Evolutionary conservation across 2,113 vertebrate species (phyloP), one percentile per base, ranked within the genome.

Genomic region (Ctenomys sociabilis): DNA sequence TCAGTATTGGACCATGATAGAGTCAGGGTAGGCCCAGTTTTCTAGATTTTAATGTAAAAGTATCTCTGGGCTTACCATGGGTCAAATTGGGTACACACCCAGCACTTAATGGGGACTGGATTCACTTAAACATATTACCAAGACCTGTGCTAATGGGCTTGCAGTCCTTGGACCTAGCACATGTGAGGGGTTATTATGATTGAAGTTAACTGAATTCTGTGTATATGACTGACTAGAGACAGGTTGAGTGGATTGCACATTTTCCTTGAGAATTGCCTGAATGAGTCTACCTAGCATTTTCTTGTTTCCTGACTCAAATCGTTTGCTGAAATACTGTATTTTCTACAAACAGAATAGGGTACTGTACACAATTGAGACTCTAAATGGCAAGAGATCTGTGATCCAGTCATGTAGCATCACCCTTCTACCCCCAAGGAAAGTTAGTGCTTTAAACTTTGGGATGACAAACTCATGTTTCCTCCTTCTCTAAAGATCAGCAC

Each of bases 181-280:
- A 14, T 8, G 61, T 0, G 43, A 88, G n/a, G 59, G 52, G 3
- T 64, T 70, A 2, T 52, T 73, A 43, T 66, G 66, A 45, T 26
- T 32, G 45, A 72, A 70, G 52, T n/a, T 85, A 49, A 21, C 13
- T 93, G 86, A 64, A 73, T 84, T 75, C 80, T 54, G 7, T 52
- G 2, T 17, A n/a, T n/a, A 1, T 82, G 68, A 94, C 75, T 37
- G 66, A 73, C 64, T 68, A 52, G 89, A 73, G 75, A 68, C 70
- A n/a, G 86, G 40, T 6, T 52, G 49, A 57, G 14, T 9, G 32
- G 68, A 52, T 82, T 73, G 14, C 16, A 59, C 32, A 13, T 93
- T 95, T 95, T 93, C 84, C 94, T 78, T 77, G 82, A 93, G 88
- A 78, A 75, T 90, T 94, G 94, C 86, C 93, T 96, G 59, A 64